Evolutionary conservation across 2,113 vertebrate genomes (phyloP), one percentile per base, ranked within the genome.

Genomic region (Trichomycterus rosablanca): DNA sequence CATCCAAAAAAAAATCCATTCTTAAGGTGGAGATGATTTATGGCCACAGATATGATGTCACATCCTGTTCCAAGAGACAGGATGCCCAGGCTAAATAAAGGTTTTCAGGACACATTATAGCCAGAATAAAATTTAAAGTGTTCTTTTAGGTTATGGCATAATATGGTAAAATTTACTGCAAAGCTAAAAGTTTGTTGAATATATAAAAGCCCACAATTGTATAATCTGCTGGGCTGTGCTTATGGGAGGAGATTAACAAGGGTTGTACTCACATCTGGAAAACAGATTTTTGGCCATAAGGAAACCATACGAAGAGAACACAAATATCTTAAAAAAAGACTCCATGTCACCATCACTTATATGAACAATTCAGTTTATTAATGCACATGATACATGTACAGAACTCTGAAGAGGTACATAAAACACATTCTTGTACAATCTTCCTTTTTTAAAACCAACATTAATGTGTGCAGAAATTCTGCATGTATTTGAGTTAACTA

Each of bases 81-180:
- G 84, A 87, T 81, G 78, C 51, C 26, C 34, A 44, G 32, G 80
- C 80, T 86, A 83, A 81, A 88, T 83, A 80, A 83, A 85, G 72
- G 59, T 16, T 77, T 68, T 77, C 79, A 77, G 78, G 79, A 83
- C 83, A 77, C 68, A 67, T 75, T 74, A 63, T 75, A 74, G 72
- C 74, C 69, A 74, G 72, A 44, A 68, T 57, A 43, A 26, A 48
- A n/a, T n/a, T n/a, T n/a, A n/a, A n/a, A n/a, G n/a, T n/a, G n/a
- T n/a, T n/a, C n/a, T n/a, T n/a, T n/a, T n/a, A n/a, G n/a, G n/a
- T n/a, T n/a, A n/a, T n/a, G n/a, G n/a, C n/a, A n/a, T n/a, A n/a
- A n/a, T n/a, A n/a, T n/a, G n/a, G n/a, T n/a, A n/a, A n/a, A n/a
- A n/a, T n/a, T n/a, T n/a, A n/a, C n/a, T n/a, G n/a, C n/a, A n/a